A percentile compares a stretch with the other conserved stretches of the same genome.
Conservation (phyloP, 2,113 vertebrate genomes). For the Cyprinodon brontotheroides region DNA sequence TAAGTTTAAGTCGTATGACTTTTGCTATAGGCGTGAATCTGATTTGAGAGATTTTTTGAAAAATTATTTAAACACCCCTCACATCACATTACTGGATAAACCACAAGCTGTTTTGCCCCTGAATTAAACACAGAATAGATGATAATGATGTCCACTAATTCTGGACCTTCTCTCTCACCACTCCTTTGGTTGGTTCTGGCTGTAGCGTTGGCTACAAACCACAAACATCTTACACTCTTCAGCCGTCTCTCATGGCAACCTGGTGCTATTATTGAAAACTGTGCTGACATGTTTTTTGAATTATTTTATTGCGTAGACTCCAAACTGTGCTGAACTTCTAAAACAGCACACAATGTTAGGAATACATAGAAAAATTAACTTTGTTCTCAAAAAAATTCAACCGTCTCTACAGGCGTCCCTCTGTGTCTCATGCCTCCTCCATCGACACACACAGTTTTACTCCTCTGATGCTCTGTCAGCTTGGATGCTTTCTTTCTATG, state of each 20-base stretch:
- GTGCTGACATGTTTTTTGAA: conserved; percentile 29
- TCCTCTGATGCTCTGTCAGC: conserved; percentile 69
- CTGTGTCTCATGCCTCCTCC: conserved; percentile 57
- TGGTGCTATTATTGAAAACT: conserved; percentile 64
- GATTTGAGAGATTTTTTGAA: too few species aligned
- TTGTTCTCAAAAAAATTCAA: conserved; percentile 7
- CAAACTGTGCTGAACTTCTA: not conserved
- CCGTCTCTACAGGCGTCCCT: conserved; percentile 1
- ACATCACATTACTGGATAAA: not conserved
- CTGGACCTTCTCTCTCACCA: conserved; percentile 15
- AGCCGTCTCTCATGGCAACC: conserved; percentile 79
- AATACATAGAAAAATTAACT: conserved; percentile 24
- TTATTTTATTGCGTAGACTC: conserved; percentile 40
- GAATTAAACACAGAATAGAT: not conserved
- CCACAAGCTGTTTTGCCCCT: not conserved
- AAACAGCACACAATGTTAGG: not conserved
- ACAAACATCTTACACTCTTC: conserved; percentile 37
- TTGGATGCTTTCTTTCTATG: conserved; percentile 74
- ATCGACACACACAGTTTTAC: conserved; percentile 51
- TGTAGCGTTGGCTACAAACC: conserved; percentile 64
- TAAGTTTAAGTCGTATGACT: too few species aligned
- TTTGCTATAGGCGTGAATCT: too few species aligned
- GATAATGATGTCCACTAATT: not conserved
- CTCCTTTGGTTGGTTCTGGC: conserved; percentile 60
- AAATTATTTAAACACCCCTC: too few species aligned